A percentile compares a stretch with the other conserved stretches of the same genome.
phyloP scores from a whole-genome alignment of 2,797 vertebrate genomes.

The Esox lucius region DNA sequence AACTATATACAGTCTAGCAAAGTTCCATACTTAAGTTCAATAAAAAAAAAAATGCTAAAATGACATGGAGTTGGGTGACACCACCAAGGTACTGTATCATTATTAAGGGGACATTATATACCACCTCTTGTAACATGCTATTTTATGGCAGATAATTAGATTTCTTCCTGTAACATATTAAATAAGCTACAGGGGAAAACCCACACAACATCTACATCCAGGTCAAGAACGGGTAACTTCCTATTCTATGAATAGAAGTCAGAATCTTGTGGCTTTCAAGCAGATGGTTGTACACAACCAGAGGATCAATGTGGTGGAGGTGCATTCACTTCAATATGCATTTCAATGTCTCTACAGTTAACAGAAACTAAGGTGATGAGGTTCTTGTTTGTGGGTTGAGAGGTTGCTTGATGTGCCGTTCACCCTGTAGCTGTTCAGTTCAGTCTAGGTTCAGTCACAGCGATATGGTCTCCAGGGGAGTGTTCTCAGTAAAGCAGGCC shows the following conservation, averaged over 20 bases:
- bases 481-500: not conserved
- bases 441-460: too few species aligned
- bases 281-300: constrained; percentile 47
- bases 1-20: constrained; percentile 65
- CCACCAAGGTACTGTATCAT: constrained; percentile 8
- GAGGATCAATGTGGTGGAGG: constrained; percentile 29
- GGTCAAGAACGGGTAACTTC: not conserved
- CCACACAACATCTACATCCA: not conserved
- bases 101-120: constrained; percentile 18
- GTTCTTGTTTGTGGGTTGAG: constrained; percentile 13
- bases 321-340: constrained; percentile 42
- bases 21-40: constrained; percentile 44
- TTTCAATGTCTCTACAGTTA: constrained; percentile 19
- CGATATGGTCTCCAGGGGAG: not conserved
- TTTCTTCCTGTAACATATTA: constrained; percentile 42
- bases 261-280: constrained; percentile 46
- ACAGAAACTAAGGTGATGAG: constrained; percentile 19
- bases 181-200: not conserved
- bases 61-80: constrained; percentile 13
- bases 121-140: constrained; percentile 1
- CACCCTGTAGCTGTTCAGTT: not conserved
- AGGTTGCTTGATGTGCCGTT: constrained; percentile 40
- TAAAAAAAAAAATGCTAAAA: constrained; percentile 36
- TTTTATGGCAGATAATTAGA: constrained; percentile 39
- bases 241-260: not conserved